Conservation (phyloP, 2,797 vertebrate species). For the Ctenopoma multispine region DNA sequence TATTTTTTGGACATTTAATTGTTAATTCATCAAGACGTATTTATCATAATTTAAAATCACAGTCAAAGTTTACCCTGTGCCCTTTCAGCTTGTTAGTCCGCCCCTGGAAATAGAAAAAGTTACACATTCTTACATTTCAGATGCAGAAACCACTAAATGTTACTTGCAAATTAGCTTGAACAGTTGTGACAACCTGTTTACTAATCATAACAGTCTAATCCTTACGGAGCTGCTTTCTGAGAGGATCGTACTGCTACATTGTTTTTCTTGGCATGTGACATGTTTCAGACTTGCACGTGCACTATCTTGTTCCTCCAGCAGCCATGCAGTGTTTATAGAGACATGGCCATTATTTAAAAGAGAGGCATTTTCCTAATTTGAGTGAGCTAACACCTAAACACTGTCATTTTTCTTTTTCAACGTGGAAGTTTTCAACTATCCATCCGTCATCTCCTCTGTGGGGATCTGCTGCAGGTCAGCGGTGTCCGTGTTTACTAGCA, state of each 20-base stretch:
- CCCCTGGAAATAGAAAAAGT: no score
- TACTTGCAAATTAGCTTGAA: not conserved
- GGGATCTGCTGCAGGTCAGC: slow-evolving; percentile 12
- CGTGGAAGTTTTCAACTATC: no score
- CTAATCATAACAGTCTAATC: not conserved
- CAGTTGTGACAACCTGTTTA: not conserved
- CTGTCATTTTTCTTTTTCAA: no score
- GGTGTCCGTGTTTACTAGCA: slow-evolving; percentile 11
- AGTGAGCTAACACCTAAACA: not conserved
- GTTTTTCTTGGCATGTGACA: not conserved
- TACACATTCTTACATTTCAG: not conserved
- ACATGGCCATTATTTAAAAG: not conserved
- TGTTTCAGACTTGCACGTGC: not conserved
- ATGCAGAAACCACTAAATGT: not conserved
- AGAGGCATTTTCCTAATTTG: not conserved
- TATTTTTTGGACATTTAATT: no score
- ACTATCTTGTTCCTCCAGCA: not conserved
- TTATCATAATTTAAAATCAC: no score
- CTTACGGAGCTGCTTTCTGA: not conserved
- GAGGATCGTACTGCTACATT: no score
- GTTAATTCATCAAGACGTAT: no score
- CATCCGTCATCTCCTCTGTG: not conserved
- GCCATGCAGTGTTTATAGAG: not conserved
- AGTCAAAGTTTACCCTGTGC: no score
- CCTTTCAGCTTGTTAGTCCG: no score